Base-by-base conservation (phyloP, 2,113 vertebrate genomes). In the Donacobius atricapilla region DNA sequence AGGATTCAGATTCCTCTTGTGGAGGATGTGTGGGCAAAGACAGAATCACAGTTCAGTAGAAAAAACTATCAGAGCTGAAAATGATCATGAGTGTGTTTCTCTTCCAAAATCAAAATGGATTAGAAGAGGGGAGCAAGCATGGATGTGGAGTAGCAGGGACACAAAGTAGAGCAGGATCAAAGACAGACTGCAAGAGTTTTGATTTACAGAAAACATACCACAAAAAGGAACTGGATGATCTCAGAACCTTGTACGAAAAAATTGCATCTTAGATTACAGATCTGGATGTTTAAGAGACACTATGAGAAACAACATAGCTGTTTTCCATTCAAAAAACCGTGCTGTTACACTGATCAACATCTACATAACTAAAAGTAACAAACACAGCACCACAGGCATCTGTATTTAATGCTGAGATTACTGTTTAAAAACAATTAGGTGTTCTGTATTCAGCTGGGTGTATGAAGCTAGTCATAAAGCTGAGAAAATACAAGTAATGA, bases 231-330 rank as follows among this genome's bases (percentile, higher is more conserved):
- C 6, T 18, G n/a, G 60, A 45, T 57, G 10, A 70, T 40, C 56
- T 78, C 69, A 75, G 72, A 77, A 48, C 15, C 18, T 57, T 21
- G 25, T 16, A 57, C 57, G 51, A 82, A 82, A 81, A 84, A 11
- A 40, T 4, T 40, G 13, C 39, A 58, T 68, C 2, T 60, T 73
- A 48, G 22, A 37, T 45, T 23, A 73, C 22, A 11, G 2, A 10
- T 53, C 31, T 57, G 47, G 9, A 37, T 50, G 30, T 45, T 60
- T 53, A 94, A 76, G 23, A 70, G 35, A 60, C 12, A 37, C 13
- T 17, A 22, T 0, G 3, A 79, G n/a, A 83, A 93, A 61, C 22
- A 50, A 35, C 0, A 0, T 3, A 50, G 28, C 35, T 39, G 23
- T 40, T 80, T 68, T 69, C 50, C 33, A 64, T 60, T 7, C 39